Base-by-base conservation (phyloP, 2,888 invertebrate genomes). In the Synergus gifuensis region DNA sequence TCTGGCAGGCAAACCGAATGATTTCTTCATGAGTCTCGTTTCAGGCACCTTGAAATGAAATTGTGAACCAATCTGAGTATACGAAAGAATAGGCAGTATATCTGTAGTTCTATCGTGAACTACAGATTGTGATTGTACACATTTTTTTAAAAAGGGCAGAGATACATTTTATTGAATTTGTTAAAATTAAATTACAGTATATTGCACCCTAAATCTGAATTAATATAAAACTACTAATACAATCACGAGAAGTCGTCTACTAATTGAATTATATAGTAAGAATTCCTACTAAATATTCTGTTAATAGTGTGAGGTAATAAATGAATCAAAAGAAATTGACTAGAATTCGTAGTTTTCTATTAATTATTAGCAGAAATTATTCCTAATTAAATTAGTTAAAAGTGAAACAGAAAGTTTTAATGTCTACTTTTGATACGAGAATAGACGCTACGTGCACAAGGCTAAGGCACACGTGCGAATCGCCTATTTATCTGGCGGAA, bases 1-100 rank as follows among this genome's bases (percentile, higher is more conserved):
- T 66, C 77, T 79, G 79, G 66, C 64, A 67, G 62, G 78, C 77
- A 69, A 54, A 64, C 36, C 66, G 69, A 78, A 83, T 87, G 85
- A 85, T 85, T 88, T 85, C 83, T 87, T 87, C 83, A 86, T 85
- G 84, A 87, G 81, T 76, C 69, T 81, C 28, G 79, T 80, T 76
- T 60, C 73, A 76, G 58, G 67, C 66, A 66, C 44, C 14, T 58
- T 66, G 42, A 64, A 54, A 54, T 54, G 54, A 54, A 54, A 54
- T n/a, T 16, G 54, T 54, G 54, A 54, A 54, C 54, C n/a, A 54
- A 54, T 54, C 54, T 54, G n/a, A 54, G 54, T n/a, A n/a, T 7
- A n/a, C 54, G 54, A n/a, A 54, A n/a, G 1, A 5, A 16, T 5
- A 49, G 16, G 16, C 0, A 49, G 1, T 16, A 49, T 49, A 49